phyloP scores from a whole-genome alignment of 2,888 invertebrate species.

The Lasioglossum malachurum region DNA sequence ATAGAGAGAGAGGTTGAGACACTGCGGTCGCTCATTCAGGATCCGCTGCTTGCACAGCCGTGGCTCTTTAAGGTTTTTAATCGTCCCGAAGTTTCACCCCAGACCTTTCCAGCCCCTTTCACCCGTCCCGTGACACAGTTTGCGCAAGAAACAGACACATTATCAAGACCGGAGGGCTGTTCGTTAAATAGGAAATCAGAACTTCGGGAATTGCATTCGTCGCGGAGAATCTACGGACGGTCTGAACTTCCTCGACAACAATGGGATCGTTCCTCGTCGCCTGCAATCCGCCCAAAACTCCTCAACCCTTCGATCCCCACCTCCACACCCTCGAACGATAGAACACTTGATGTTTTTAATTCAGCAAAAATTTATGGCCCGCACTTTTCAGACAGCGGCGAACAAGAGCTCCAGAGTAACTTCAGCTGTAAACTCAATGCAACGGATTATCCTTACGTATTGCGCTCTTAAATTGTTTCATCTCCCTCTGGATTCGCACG shows the following conservation, averaged over 20 bases:
- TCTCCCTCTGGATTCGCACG: neutral
- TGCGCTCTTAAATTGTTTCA: neutral
- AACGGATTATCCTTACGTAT: neutral
- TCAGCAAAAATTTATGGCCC: conserved; percentile 24
- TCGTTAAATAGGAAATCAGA: conserved; percentile 50
- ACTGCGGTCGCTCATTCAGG: neutral
- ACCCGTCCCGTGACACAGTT: conserved; percentile 32
- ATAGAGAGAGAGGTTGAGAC: neutral
- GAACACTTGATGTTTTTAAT: conserved; percentile 9
- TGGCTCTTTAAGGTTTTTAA: conserved; percentile 33
- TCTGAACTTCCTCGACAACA: conserved; percentile 26
- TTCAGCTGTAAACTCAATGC: neutral
- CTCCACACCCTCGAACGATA: neutral
- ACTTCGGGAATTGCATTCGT: conserved; percentile 43
- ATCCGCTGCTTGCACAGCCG: conserved; percentile 1
- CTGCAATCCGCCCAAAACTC: neutral
- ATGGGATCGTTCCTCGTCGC: conserved; percentile 25
- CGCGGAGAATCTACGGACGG: neutral
- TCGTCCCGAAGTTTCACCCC: conserved; percentile 4
- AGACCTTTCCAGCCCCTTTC: neutral
- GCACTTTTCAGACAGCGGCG: neutral
- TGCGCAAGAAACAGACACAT: conserved; percentile 46
- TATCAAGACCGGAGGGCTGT: conserved; percentile 30
- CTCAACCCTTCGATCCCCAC: neutral
- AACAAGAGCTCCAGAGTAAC: neutral